Evolutionary conservation across 2,113 vertebrate species (phyloP), one percentile per base, ranked within the genome.

Genomic region (Platycercus adscitus): DNA sequence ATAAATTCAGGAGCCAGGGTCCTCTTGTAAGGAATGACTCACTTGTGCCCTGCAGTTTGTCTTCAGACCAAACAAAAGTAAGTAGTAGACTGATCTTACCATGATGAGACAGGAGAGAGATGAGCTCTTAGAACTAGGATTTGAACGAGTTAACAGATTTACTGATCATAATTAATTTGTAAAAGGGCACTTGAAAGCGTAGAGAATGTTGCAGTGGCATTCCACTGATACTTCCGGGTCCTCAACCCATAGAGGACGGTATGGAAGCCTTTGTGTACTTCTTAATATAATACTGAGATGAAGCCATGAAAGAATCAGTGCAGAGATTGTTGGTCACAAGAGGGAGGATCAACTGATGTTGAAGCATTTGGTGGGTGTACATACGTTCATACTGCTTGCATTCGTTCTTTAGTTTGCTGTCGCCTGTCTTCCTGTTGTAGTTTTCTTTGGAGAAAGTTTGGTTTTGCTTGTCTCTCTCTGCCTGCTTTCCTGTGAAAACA

Each of bases 121-220:
- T 49, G 16, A 63, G 21, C 25, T 68, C 28, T 81, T 43, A 49
- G n/a, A 89, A 68, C 14, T 53, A 58, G 58, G 13, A 26, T 41
- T 53, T 91, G 28, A 3, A 63, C 26, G 11, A 66, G 7, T 79
- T 87, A 35, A 17, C 28, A 49, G 31, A 44, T 70, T 52, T 43
- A 60, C 6, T 56, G 44, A 47, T 64, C 2, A 3, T 35, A 60
- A 29, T 37, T 31, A 25, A 26, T 71, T 81, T 65, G 4, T 80
- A 21, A 68, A 52, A 65, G 35, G 16, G 13, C 47, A 71, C 25
- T 76, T 89, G 63, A 60, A 55, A 75, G 7, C 70, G 37, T 28
- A 31, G 37, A 71, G 56, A 50, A 43, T 0, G 0, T 33, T 50
- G 33, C 1, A 1, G 9, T 37, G 47, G 6, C 4, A 1, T 87